Percentiles rank a stretch among this genome's conserved stretches.
Conservation (phyloP, 2,888 invertebrate species). For the Sphaerophoria taeniata region DNA sequence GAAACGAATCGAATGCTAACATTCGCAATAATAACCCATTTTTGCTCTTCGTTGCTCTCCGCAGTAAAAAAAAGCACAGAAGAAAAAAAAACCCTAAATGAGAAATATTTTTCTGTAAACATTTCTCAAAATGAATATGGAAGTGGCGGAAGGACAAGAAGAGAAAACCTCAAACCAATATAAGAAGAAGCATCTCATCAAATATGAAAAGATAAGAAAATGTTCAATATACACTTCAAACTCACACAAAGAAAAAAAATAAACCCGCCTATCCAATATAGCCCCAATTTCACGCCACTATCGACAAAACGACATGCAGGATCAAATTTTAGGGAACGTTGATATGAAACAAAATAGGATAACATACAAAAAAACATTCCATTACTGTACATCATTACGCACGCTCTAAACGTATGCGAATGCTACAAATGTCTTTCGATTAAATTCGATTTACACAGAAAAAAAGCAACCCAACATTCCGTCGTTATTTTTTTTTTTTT, state of each 20-base stretch:
- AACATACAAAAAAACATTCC: slow-evolving; percentile 73
- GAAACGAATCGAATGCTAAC: slow-evolving; percentile 38
- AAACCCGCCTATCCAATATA: not conserved
- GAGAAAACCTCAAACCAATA: not conserved
- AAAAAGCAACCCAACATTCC: slow-evolving; percentile 37
- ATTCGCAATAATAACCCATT: slow-evolving; percentile 60
- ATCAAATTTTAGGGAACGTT: slow-evolving; percentile 44
- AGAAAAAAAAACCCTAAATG: slow-evolving; percentile 35
- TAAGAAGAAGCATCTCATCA: slow-evolving; percentile 63
- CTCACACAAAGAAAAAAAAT: slow-evolving; percentile 10
- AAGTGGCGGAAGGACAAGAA: too few species aligned
- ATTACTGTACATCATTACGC: slow-evolving; percentile 73
- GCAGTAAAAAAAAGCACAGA: not conserved
- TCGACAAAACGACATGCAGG: slow-evolving; percentile 49
- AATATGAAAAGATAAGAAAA: slow-evolving; percentile 69
- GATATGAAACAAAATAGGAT: slow-evolving; percentile 69
- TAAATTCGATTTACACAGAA: slow-evolving; percentile 72
- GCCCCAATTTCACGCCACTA: slow-evolving; percentile 32
- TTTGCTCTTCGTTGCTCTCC: not conserved
- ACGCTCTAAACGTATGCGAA: slow-evolving; percentile 73
- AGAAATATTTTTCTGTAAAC: slow-evolving; percentile 44
- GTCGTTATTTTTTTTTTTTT: slow-evolving; percentile 2
- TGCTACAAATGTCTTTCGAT: slow-evolving; percentile 74
- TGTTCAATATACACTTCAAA: slow-evolving; percentile 67
- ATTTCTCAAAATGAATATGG: not conserved